Base-by-base conservation (phyloP, 2,888 invertebrate genomes). In the Sphaerophoria taeniata region DNA sequence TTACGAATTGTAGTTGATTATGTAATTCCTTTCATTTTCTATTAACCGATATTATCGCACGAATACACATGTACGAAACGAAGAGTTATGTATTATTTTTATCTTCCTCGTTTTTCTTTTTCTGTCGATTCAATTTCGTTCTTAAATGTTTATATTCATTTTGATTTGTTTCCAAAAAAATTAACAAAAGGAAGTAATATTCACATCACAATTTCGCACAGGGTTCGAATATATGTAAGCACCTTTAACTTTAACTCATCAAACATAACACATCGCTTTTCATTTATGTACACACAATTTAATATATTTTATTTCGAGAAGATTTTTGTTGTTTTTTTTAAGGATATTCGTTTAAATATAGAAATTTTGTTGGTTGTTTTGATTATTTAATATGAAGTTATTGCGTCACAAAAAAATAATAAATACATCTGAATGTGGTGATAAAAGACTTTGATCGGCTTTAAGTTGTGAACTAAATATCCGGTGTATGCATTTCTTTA, bases 21-120 rank as follows among this genome's bases (percentile, higher is more conserved):
- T 90, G 90, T 90, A 90, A 90, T 91, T 90, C 90, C 89, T 89
- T 89, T 88, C 89, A 88, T 90, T 90, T 90, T 89, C 89, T 90
- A 90, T 90, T 88, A 89, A 88, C 85, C 81, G 85, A 85, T 76
- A 85, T 85, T 85, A 81, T 85, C 47, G 58, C 63, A 60, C 73
- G 69, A 76, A 73, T 85, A 85, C 72, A 84, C 76, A 80, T 72
- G 80, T 84, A 75, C 36, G n/a, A n/a, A n/a, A n/a, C n/a, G n/a
- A n/a, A n/a, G n/a, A 43, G 3, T 4, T 33, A n/a, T n/a, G 11
- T n/a, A n/a, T n/a, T 31, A 58, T 58, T 6, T 58, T 60, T 70
- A 79, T 80, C 75, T 69, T 51, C 34, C 76, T 61, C 69, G 63
- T 61, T 76, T 67, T 58, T 56, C 69, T 36, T 36, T 7, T 9